Evolutionary conservation across 2,113 vertebrate genomes (phyloP).

Genomic region (Balaeniceps rex): DNA sequence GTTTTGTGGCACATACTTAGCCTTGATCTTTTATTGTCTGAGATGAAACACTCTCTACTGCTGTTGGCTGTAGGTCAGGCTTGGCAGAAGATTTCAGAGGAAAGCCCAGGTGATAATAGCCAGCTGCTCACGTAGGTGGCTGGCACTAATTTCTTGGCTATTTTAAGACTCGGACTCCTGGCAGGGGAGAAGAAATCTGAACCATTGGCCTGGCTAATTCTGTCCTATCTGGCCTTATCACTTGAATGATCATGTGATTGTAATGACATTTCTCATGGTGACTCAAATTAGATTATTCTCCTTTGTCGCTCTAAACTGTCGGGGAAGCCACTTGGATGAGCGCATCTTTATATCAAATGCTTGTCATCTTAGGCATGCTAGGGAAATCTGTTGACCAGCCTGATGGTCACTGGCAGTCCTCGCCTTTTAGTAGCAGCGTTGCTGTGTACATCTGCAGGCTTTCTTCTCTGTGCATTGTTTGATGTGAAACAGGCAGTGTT

Average conservation of each 20-base stretch:
- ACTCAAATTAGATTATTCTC: background rate
- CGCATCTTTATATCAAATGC: rapidly evolving
- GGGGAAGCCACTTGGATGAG: background rate
- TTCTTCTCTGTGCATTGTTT: background rate
- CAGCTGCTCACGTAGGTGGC: background rate
- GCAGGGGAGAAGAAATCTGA: background rate
- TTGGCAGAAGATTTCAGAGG: background rate
- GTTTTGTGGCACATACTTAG: background rate
- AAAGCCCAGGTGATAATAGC: background rate
- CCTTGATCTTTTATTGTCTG: background rate
- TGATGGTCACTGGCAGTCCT: rapidly evolving
- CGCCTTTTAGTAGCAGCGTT: background rate
- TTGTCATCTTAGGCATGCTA: background rate
- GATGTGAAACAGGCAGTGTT: background rate
- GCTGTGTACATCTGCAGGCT: background rate
- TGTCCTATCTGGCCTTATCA: background rate
- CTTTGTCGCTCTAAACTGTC: background rate
- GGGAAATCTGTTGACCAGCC: background rate
- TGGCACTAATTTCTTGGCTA: background rate
- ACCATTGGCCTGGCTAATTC: background rate
- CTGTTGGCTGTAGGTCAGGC: background rate
- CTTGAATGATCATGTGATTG: background rate
- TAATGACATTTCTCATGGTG: background rate
- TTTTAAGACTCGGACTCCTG: background rate
- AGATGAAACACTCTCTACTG: background rate